Evolutionary conservation across 2,113 vertebrate species (phyloP), one percentile per base, ranked within the genome.

Genomic region (Rynchops niger): DNA sequence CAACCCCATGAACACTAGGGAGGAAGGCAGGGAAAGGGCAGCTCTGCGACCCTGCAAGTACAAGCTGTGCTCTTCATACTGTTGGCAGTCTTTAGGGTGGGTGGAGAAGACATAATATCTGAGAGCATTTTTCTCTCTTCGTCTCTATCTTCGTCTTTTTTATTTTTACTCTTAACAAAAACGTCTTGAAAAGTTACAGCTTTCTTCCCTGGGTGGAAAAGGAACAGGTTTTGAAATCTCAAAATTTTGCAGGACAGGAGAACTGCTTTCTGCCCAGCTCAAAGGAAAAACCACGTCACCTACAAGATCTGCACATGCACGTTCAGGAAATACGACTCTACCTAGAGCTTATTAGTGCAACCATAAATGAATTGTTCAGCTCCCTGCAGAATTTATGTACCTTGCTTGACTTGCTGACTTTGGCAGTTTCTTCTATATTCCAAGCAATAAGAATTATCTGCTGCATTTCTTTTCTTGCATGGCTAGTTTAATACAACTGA

Each of bases 391-490:
- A 93, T 86, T 72, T 58, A 69, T 77, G 67, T 82, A 87, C 71
- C 49, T 94, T 88, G 47, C 74, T 66, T 83, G 38, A 49, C 58
- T 94, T 96, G 84, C 87, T 92, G 76, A 92, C 55, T 96, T 96
- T 92, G 88, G 82, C 95, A 95, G 63, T 70, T 96, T 86, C 59
- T 94, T 83, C 82, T 49, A 21, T 94, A 83, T 90, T 96, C 85
- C 70, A 90, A 90, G 63, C 49, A 93, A 45, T 83, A 90, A 78
- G 82, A 70, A 63, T 71, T 94, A 52, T 96, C 90, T 94, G 45
- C 47, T 86, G 67, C 82, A 55, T 90, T 95, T 95, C 50, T 96
- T 90, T 93, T 63, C 61, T 90, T 96, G 59, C n/a, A 43, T 11
- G 42, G 42, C 13, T 71, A 52, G 67, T 83, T 95, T 88, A 78